Base-by-base conservation (phyloP, 2,888 invertebrate species). In the Brachypalpus laphriformis region DNA sequence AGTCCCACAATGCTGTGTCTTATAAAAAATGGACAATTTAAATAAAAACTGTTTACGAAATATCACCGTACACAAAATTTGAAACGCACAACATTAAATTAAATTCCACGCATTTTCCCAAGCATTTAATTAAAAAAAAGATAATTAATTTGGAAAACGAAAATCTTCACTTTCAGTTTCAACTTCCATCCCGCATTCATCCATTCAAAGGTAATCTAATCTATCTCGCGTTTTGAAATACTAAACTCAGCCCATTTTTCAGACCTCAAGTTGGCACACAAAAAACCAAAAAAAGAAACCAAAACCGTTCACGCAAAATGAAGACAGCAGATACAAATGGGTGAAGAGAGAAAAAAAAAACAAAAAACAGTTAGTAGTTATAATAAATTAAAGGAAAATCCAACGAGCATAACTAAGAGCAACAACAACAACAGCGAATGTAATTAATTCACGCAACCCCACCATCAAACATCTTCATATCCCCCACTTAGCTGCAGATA, bases 371-470 rank as follows among this genome's bases (percentile, higher is more conserved):
- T 63, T 71, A 78, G 71, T 63, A 54, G 70, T 70, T 54, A 11
- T 61, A 61, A 74, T 74, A 59, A 47, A 74, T 74, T 66, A 54
- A 7, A 74, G 14, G 57, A 45, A 31, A 66, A 66, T 31, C 47
- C 28, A 78, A 63, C 63, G 40, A 63, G 20, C 47, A 71, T 34
- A 71, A n/a, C n/a, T n/a, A n/a, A n/a, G n/a, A n/a, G 2, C 34
- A n/a, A n/a, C n/a, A n/a, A 1, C 47, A 47, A 47, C 47, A 20
- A 18, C n/a, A 66, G 1, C 47, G 61, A 63, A 71, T 56, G 37
- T 63, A 68, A 56, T 81, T 75, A 75, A 68, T 81, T 68, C 75
- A 81, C 61, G 68, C 68, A 81, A 40, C 81, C 61, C 75, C 80
- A 66, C 63, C 61, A 45, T 22, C 59, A 56, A 57, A 61, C n/a